These are phyloP conservation scores for Microchirus variegatus DNA, from an alignment of 2,797 vertebrate species.

Conservation along the genomic window DNA sequence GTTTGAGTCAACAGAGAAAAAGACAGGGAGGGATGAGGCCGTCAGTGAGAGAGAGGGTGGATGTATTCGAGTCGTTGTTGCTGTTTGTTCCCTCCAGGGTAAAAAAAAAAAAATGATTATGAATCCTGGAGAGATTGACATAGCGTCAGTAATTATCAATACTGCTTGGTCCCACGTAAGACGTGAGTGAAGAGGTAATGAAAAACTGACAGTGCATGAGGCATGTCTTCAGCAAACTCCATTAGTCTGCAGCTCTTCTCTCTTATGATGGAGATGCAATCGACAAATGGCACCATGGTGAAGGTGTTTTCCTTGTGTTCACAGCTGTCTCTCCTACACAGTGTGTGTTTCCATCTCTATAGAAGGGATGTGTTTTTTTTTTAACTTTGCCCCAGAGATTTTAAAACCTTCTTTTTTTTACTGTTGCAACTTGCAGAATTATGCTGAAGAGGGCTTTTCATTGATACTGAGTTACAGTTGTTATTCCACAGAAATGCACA, in stretches of 20 bases:
- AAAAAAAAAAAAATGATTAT: slow-evolving; percentile 62
- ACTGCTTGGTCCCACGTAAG: slow-evolving; percentile 46
- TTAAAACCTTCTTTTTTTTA: no score
- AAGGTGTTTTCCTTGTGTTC: not conserved
- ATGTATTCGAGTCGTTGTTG: slow-evolving; percentile 29
- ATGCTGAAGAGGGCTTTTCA: no score
- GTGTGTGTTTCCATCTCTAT: no score
- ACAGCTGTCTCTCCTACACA: no score
- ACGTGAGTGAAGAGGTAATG: slow-evolving; percentile 65
- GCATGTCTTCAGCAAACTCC: slow-evolving; percentile 38
- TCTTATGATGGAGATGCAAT: slow-evolving; percentile 57
- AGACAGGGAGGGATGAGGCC: slow-evolving; percentile 26
- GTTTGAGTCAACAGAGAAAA: slow-evolving; percentile 64
- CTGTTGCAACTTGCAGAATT: no score
- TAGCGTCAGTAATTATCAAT: slow-evolving; percentile 67
- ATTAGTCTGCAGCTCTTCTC: slow-evolving; percentile 63
- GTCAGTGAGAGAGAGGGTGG: slow-evolving; percentile 20
- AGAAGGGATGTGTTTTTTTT: no score
- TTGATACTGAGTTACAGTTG: no score
- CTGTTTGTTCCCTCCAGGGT: slow-evolving; percentile 42
- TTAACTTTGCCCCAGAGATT: no score
- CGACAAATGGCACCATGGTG: slow-evolving; percentile 8
- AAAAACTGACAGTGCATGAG: slow-evolving; percentile 49
- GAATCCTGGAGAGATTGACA: slow-evolving; percentile 65
- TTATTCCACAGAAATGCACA: no score